These are phyloP conservation scores for Arenaria interpres DNA, from an alignment of 2,113 vertebrate genomes.

Conservation along the genomic window DNA sequence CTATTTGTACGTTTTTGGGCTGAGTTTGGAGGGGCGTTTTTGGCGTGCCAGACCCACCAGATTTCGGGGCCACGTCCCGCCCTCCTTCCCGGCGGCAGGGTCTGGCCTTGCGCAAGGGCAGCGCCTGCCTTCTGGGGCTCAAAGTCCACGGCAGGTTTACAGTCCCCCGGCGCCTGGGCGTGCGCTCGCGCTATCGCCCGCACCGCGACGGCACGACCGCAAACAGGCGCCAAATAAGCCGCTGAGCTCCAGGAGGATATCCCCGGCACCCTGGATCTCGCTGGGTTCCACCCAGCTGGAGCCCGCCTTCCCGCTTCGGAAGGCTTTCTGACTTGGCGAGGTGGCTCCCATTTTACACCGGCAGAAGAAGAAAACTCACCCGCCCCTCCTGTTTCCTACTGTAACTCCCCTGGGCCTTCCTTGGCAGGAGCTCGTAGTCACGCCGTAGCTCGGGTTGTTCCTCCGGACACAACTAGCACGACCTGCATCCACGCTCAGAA, in stretches of 20 bases:
- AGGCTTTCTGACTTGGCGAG: neutral
- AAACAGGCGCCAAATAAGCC: slow-evolving; percentile 46
- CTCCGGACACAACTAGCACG: neutral
- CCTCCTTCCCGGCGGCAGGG: neutral
- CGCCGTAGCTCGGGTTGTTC: neutral
- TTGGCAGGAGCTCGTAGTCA: slow-evolving; percentile 29
- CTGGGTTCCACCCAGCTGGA: neutral
- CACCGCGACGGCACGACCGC: slow-evolving; percentile 13
- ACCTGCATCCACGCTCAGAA: neutral
- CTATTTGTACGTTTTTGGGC: neutral
- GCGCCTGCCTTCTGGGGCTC: slow-evolving; percentile 9
- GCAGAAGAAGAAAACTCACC: neutral
- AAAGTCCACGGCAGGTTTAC: slow-evolving; percentile 44
- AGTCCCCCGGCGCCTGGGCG: slow-evolving; percentile 3
- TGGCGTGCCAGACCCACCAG: neutral
- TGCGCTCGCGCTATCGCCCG: slow-evolving; percentile 1
- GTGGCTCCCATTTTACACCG: slow-evolving; percentile 1
- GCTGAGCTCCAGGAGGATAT: neutral
- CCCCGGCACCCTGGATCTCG: neutral
- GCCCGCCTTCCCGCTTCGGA: neutral
- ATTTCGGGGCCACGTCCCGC: neutral
- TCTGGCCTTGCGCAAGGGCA: neutral
- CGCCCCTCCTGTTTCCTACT: slow-evolving; percentile 45
- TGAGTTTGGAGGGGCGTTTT: neutral
- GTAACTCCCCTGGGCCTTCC: slow-evolving; percentile 33